Evolutionary conservation across 1,140 invertebrate species (phyloP).

Genomic region (Anastrepha obliqua): DNA sequence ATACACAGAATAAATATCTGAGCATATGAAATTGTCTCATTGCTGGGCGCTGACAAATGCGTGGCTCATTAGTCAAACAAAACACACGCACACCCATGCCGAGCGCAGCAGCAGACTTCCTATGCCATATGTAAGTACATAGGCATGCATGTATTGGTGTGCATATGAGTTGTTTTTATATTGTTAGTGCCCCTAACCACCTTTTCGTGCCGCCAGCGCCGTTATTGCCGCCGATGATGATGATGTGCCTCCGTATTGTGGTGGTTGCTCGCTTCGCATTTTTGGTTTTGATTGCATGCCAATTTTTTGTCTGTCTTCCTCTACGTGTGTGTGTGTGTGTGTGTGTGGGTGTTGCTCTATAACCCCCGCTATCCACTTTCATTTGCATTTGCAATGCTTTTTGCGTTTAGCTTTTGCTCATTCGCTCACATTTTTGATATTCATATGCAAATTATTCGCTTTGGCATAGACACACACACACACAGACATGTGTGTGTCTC

Average conservation of each 20-base stretch:
- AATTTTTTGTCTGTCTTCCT: constrained; percentile 35
- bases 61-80: constrained; percentile 49
- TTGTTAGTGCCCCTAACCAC: background rate
- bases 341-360: background rate
- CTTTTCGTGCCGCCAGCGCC: background rate
- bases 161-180: background rate
- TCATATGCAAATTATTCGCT: constrained; percentile 43
- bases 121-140: background rate
- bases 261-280: constrained; percentile 1
- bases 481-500: background rate
- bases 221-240: background rate
- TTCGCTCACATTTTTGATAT: constrained; percentile 30
- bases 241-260: background rate
- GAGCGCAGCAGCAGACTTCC: background rate
- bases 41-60: constrained; percentile 43
- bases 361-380: background rate
- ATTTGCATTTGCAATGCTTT: background rate
- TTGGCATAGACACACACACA: background rate
- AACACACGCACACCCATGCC: background rate
- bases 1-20: background rate
- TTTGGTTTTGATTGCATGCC: constrained; percentile 48
- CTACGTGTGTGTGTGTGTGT: background rate
- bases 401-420: background rate
- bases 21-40: constrained; percentile 2
- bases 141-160: background rate